Evolutionary conservation across 2,113 vertebrate genomes (phyloP), one percentile per base, ranked within the genome.

Genomic region (Sitta europaea): DNA sequence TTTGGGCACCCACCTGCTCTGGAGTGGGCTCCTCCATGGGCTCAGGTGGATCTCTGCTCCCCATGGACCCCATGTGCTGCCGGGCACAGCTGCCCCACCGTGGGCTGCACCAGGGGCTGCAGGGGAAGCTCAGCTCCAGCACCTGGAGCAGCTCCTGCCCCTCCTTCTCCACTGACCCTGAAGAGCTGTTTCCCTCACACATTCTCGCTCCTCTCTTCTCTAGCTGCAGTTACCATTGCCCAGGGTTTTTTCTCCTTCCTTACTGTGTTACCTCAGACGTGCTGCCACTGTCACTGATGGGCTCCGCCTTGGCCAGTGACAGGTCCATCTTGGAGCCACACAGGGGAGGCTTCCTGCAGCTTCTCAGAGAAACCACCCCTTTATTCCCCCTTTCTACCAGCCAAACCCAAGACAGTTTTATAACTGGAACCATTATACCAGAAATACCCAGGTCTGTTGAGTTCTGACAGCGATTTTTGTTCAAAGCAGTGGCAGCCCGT

Each of bases 311-410:
- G 62, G 22, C 31, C 63, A 23, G 12, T 9, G 12, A 12, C 1
- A 1, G 12, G 14, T 27, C 35, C 4, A 0, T 48, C 47, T 45
- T 61, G n/a, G 29, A 61, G n/a, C 29, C 29, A 8, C 8, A 7
- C 5, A 54, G 40, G 8, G 15, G 31, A 83, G 12, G 8, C 31
- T 76, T 75, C 35, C 42, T 54, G 35, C 40, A 76, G 54, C 47
- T 61, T 75, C 36, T 66, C 23, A 59, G 12, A 45, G 28, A 51
- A 81, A 51, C 28, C 23, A 66, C 7, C 9, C 22, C 62, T 54
- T 45, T 28, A 42, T 33, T 1, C 4, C 18, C 54, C 4, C 48
- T n/a, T n/a, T n/a, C 12, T 23, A 33, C 22, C 71, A 36, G 35
- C 59, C 55, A 76, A 62, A 42, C 35, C n/a, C 55, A 62, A 11